phyloP scores from a whole-genome alignment of 2,113 vertebrate genomes.

The Acinonyx jubatus region DNA sequence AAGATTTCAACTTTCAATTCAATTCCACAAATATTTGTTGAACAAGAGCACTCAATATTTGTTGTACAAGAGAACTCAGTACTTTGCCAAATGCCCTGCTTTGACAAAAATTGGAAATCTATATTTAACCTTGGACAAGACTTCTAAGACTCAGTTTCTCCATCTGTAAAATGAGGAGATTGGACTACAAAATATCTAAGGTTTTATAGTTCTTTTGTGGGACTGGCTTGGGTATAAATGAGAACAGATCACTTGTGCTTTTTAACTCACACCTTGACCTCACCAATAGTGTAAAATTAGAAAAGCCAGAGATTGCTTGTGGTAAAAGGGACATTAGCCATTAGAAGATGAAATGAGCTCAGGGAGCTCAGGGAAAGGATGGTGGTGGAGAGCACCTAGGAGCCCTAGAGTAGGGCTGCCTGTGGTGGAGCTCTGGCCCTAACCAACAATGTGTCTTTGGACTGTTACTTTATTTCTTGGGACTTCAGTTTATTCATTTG shows the following conservation, averaged over 20 bases:
- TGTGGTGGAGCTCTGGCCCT: neutral
- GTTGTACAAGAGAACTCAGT: neutral
- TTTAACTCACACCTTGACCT: neutral
- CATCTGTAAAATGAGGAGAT: neutral
- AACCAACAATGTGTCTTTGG: neutral
- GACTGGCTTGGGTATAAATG: neutral
- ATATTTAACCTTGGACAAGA: conserved; percentile 22
- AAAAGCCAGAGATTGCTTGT: neutral
- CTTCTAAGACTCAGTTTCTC: conserved; percentile 11
- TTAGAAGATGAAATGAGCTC: neutral
- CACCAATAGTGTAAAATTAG: neutral
- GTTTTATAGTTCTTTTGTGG: neutral
- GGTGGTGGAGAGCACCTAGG: accelerated
- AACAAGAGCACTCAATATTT: conserved; percentile 59
- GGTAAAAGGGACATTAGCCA: neutral
- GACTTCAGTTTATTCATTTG: neutral
- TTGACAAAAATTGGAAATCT: conserved; percentile 21
- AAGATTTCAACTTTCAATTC: conserved; percentile 53
- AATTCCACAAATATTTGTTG: conserved; percentile 61
- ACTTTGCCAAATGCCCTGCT: neutral
- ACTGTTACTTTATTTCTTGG: neutral
- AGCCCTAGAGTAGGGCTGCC: accelerated
- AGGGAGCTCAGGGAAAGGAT: neutral
- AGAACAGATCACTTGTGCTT: neutral
- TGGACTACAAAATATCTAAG: neutral